Evolutionary conservation across 2,888 invertebrate species (phyloP).

Genomic region (Seira sanloemensis): DNA sequence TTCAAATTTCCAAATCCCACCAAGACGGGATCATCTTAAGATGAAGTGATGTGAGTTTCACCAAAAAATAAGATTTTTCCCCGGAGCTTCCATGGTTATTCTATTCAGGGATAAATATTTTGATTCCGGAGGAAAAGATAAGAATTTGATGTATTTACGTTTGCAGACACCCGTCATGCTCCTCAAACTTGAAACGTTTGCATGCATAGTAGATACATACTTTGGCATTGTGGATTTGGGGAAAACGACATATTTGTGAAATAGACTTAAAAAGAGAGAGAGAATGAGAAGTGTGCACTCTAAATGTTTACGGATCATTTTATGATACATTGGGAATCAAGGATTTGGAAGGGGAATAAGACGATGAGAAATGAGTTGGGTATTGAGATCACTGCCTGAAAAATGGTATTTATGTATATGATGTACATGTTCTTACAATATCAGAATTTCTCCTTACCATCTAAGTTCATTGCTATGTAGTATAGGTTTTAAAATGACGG

Average conservation of each 20-base stretch:
- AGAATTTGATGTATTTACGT: no score
- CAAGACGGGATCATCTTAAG: slow-evolving; percentile 63
- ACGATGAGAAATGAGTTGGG: slow-evolving; percentile 62
- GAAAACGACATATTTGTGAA: slow-evolving; percentile 34
- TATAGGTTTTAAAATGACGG: no score
- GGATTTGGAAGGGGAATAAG: slow-evolving; percentile 53
- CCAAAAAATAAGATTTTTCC: slow-evolving; percentile 20
- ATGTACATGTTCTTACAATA: no score
- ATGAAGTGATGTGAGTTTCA: slow-evolving; percentile 53
- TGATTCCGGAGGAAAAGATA: slow-evolving; percentile 1
- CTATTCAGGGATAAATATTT: slow-evolving; percentile 9
- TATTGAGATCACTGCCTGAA: background rate
- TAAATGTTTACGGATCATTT: slow-evolving; percentile 65
- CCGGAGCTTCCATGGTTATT: slow-evolving; percentile 1
- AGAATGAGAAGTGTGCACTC: slow-evolving; percentile 29
- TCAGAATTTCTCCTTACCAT: no score
- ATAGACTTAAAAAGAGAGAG: slow-evolving; percentile 12
- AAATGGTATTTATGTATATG: no score
- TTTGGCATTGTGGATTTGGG: background rate
- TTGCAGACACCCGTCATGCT: slow-evolving; percentile 49
- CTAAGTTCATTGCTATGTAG: no score
- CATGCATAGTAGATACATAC: slow-evolving; percentile 9
- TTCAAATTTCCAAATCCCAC: slow-evolving; percentile 59
- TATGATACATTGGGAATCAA: slow-evolving; percentile 64
- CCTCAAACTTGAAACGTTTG: slow-evolving; percentile 21